Evolutionary conservation across 2,888 invertebrate species (phyloP).

Genomic region (Spisula subtruncata): DNA sequence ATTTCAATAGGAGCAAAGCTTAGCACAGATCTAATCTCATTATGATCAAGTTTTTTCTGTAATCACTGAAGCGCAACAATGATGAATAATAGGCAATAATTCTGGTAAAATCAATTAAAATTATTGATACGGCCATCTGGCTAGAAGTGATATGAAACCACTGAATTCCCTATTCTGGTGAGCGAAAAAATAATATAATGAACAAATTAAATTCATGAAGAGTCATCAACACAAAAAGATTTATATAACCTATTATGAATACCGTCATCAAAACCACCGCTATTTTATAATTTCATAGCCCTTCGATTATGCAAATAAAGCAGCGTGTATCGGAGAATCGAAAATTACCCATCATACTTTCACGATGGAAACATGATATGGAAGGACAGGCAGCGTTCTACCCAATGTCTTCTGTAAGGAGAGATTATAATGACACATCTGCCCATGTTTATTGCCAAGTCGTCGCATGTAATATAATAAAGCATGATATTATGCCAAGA

Average conservation of each 20-base stretch:
- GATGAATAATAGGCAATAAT: not conserved
- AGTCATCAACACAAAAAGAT: not conserved
- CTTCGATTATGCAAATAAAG: constrained; percentile 43
- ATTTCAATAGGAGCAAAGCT: not conserved
- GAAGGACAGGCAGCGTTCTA: constrained; percentile 19
- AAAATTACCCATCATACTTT: constrained; percentile 58
- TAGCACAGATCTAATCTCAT: not conserved
- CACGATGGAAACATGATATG: constrained; percentile 30
- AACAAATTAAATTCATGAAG: constrained; percentile 15
- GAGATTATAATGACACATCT: constrained; percentile 67
- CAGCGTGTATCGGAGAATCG: constrained; percentile 34
- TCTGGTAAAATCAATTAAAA: constrained; percentile 9
- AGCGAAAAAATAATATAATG: not conserved
- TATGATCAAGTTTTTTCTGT: not conserved
- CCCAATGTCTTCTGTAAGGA: constrained; percentile 42
- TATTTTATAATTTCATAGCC: constrained; percentile 9
- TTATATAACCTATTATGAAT: constrained; percentile 15
- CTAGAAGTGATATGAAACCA: not conserved
- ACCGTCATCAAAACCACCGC: not conserved
- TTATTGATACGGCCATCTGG: not conserved
- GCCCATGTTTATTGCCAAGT: constrained; percentile 55
- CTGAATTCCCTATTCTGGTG: not conserved
- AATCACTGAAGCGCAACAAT: not conserved
- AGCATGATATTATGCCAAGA: constrained; percentile 26
- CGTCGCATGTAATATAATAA: constrained; percentile 36